phyloP scores from a whole-genome alignment of 2,113 vertebrate species.

The Paracanthobrama guichenoti region DNA sequence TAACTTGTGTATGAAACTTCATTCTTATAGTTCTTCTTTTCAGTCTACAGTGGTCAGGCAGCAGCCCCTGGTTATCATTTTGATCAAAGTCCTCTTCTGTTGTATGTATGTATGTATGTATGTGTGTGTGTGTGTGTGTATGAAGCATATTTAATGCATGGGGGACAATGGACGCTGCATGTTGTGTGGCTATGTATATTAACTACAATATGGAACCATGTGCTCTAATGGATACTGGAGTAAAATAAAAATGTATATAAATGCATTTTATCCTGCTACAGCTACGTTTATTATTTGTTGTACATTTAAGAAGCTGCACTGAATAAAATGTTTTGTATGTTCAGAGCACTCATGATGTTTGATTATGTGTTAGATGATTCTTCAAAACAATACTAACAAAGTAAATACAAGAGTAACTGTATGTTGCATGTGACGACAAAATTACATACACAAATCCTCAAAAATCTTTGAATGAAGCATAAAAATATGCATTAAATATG shows the following conservation, averaged over 20 bases:
- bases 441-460: background rate
- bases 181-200: conserved; percentile 74
- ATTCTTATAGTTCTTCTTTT: conserved; percentile 74
- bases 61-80: conserved; percentile 72
- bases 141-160: conserved; percentile 87
- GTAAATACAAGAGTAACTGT: background rate
- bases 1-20: conserved; percentile 60
- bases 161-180: conserved; percentile 88
- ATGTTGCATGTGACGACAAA: background rate
- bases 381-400: no score
- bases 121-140: conserved; percentile 56
- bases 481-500: background rate
- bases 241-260: conserved; percentile 63
- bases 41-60: conserved; percentile 76
- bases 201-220: conserved; percentile 76
- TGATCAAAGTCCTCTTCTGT: conserved; percentile 62
- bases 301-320: conserved; percentile 83
- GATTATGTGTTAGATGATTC: background rate
- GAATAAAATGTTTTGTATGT: conserved; percentile 82
- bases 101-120: conserved; percentile 67
- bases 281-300: conserved; percentile 85
- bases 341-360: conserved; percentile 31
- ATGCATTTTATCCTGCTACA: conserved; percentile 70
- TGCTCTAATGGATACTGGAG: conserved; percentile 75
- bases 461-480: background rate